These are phyloP conservation scores for Acanthurus leucopareius DNA, from an alignment of 2,797 vertebrate species.

Conservation along the genomic window DNA sequence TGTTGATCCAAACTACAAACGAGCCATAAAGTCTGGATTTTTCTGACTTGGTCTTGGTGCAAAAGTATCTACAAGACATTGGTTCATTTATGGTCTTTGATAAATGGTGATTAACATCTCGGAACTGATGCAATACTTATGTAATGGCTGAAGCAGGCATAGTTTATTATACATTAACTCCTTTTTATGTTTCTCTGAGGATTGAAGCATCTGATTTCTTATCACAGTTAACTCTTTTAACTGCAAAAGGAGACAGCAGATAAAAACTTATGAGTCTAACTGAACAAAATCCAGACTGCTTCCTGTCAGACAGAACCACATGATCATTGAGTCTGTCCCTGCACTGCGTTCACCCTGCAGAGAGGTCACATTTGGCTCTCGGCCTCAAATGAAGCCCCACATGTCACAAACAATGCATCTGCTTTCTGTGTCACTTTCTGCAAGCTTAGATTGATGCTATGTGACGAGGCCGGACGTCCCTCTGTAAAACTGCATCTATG, in stretches of 20 bases:
- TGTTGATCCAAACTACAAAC: constrained; percentile 10
- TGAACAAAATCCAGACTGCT: background rate
- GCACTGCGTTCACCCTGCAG: background rate
- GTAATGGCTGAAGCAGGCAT: constrained; percentile 20
- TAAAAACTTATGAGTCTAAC: background rate
- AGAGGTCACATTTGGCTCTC: constrained; percentile 14
- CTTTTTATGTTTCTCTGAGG: constrained; percentile 25
- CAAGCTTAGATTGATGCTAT: constrained; percentile 9
- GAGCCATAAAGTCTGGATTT: background rate
- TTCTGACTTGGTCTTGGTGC: background rate
- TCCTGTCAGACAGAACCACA: background rate
- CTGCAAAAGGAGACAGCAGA: background rate
- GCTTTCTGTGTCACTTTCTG: background rate
- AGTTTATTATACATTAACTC: background rate
- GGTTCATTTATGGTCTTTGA: constrained; percentile 30
- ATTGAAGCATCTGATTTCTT: background rate
- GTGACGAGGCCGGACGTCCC: constrained; percentile 13
- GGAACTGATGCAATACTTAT: constrained; percentile 52
- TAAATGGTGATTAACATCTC: constrained; percentile 12
- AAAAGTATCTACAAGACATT: background rate
- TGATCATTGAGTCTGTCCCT: background rate
- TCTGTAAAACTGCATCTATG: background rate
- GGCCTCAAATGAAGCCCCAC: constrained; percentile 13
- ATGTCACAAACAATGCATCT: constrained; percentile 34
- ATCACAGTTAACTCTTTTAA: background rate